Evolutionary conservation across 2,888 invertebrate genomes (phyloP).

Genomic region (Zonitis immaculata): DNA sequence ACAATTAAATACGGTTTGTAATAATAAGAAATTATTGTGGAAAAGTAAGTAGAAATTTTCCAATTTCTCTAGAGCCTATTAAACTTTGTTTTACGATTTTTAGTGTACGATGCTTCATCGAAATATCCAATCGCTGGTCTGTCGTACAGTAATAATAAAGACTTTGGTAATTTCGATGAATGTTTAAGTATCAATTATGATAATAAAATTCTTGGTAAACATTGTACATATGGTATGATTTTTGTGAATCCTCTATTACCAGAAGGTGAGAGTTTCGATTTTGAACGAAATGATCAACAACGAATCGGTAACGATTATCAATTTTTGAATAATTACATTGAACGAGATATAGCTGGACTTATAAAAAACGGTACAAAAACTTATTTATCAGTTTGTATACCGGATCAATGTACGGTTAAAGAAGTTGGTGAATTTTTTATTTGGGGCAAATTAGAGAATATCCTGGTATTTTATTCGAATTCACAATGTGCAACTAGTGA

Average conservation of each 20-base stretch:
- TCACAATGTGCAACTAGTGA: slow-evolving; percentile 5
- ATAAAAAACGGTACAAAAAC: background rate
- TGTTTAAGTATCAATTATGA: slow-evolving; percentile 9
- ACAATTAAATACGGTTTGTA: background rate
- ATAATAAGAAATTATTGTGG: background rate
- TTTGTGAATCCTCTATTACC: slow-evolving; percentile 5
- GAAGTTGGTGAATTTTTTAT: slow-evolving; percentile 13
- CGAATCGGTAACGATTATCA: background rate
- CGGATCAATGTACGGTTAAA: slow-evolving; percentile 11
- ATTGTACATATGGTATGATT: slow-evolving; percentile 6
- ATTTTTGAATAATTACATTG: background rate
- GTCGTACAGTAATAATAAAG: slow-evolving; percentile 7
- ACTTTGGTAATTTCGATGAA: slow-evolving; percentile 17
- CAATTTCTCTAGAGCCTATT: too few relatives aligned
- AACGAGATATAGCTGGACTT: background rate
- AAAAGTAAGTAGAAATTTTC: background rate
- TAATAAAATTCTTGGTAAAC: slow-evolving; percentile 9
- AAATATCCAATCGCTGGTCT: background rate
- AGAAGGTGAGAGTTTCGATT: background rate
- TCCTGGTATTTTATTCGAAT: background rate
- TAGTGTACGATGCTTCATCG: slow-evolving; percentile 11
- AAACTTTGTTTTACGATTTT: background rate
- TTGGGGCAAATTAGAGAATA: slow-evolving; percentile 3
- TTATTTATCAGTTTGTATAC: slow-evolving; percentile 6
- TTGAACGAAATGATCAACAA: background rate